Base-by-base conservation (phyloP, 35 echinoderm and acorn worm species). In the Amphiura filiformis region DNA sequence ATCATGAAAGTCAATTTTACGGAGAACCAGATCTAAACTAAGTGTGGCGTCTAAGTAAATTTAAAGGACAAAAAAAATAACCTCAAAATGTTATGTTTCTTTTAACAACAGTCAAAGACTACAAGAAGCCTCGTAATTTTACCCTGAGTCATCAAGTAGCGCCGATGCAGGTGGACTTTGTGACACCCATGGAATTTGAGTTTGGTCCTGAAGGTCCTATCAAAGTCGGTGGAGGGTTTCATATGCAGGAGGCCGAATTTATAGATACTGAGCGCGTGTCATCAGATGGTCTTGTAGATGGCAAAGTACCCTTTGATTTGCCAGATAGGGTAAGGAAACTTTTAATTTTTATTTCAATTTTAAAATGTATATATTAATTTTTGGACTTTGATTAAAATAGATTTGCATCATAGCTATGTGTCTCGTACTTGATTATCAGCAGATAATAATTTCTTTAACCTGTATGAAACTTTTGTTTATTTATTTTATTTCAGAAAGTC, bases 111-210 rank as follows among this genome's bases (percentile, higher is more conserved):
- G 61, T 70, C 61, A 70, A 70, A n/a, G 61, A 70, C 28, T 70
- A 70, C 61, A 70, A 70, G 28, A 70, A 70, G 26, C 61, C 61
- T 4, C 61, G 61, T 30, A 70, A 70, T 23, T 92, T 87, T 82
- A 93, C 80, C 81, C 78, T 96, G 11, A 33, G 52, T 26, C 90
- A 81, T 38, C 86, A 92, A 52, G 80, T 92, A 35, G 90, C 86
- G 20, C 49, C 81, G 78, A 88, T 93, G 80, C 92, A 93, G 77
- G 82, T 93, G 22, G 92, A 93, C 78, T 93, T 93, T 52, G 57
- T 39, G 11, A 57, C 81, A 17, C 77, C 82, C 36, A 93, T 89
- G 65, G 81, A 93, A 37, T 84, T 93, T 12, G 92, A 93, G 75
- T 41, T 93, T 34, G 92, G 82, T 33, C 40, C 79, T 1, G 39